Evolutionary conservation across 1,140 invertebrate genomes (phyloP), one percentile per base, ranked within the genome.

Genomic region (Drosophila persimilis): DNA sequence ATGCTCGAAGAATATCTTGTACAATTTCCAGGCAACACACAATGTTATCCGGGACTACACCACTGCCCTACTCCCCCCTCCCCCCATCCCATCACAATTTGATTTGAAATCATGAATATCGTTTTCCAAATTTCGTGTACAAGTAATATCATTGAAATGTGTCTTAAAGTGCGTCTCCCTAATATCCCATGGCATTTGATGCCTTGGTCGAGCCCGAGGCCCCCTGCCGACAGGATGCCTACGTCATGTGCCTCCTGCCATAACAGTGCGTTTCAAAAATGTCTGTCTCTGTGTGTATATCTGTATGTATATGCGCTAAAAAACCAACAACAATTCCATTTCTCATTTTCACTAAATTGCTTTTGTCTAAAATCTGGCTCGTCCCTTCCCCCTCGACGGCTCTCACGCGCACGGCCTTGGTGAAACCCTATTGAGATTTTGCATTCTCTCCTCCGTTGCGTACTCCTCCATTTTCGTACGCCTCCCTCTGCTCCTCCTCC

Each of bases 331-430:
- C 80, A 84, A 84, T 84, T 79, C 72, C 75, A 73, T 76, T 71
- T 73, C 54, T 69, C 66, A 84, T 83, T 88, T 86, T 83, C 46
- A 76, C 83, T 86, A 86, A 89, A 86, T 88, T 88, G 71, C 66
- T 80, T 86, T 83, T 89, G 66, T 88, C 83, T 86, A 86, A 88
- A 83, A 73, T 56, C 53, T 74, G 35, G 11, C 35, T 39, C 74
- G 65, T 41, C 52, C 35, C 35, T 39, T 0, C 31, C 31, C 31
- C 3, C 35, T 39, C 35, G 35, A 39, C 35, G 11, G 3, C 11
- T 13, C 11, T 3, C 35, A 39, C 35, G 11, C 35, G 35, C 35
- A 13, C 35, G 35, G 3, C 35, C 35, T 39, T 39, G 35, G 11
- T 73, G 60, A 63, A 63, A 61, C 62, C 60, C 75, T 57, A 45